phyloP scores from a whole-genome alignment of 1,140 invertebrate genomes.

The Vanessa tameamea region DNA sequence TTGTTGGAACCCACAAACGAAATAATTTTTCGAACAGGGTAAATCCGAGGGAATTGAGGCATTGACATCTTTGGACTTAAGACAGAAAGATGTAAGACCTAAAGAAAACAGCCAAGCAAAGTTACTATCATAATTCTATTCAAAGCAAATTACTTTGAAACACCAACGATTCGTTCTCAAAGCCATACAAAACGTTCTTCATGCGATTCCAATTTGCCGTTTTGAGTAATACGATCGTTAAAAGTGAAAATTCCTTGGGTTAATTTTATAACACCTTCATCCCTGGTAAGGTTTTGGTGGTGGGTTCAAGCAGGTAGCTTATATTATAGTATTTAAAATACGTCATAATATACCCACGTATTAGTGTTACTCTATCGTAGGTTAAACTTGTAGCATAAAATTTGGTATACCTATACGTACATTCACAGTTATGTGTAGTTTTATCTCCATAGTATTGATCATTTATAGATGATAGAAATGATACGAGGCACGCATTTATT shows the following conservation, averaged over 20 bases:
- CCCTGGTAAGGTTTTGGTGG: slow-evolving; percentile 13
- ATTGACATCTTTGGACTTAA: slow-evolving; percentile 12
- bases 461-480: slow-evolving; percentile 12
- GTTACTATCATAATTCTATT: not conserved
- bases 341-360: slow-evolving; percentile 17
- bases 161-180: slow-evolving; percentile 1
- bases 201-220: not conserved
- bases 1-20: not conserved
- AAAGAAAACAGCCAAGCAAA: not conserved
- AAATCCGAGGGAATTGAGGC: slow-evolving; percentile 10
- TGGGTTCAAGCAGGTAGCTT: slow-evolving; percentile 27
- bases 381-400: not conserved
- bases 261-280: slow-evolving; percentile 4
- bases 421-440: slow-evolving; percentile 18
- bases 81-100: not conserved
- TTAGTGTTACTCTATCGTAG: slow-evolving; percentile 13
- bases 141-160: not conserved
- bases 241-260: not conserved
- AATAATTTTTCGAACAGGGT: not conserved
- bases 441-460: not conserved
- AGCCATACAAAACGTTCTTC: not conserved
- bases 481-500: slow-evolving; percentile 21
- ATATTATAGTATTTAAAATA: slow-evolving; percentile 24
- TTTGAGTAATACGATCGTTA: not conserved
- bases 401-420: slow-evolving; percentile 20